Evolutionary conservation across 2,888 invertebrate genomes (phyloP), one percentile per base, ranked within the genome.

Genomic region (Brenthis daphne): DNA sequence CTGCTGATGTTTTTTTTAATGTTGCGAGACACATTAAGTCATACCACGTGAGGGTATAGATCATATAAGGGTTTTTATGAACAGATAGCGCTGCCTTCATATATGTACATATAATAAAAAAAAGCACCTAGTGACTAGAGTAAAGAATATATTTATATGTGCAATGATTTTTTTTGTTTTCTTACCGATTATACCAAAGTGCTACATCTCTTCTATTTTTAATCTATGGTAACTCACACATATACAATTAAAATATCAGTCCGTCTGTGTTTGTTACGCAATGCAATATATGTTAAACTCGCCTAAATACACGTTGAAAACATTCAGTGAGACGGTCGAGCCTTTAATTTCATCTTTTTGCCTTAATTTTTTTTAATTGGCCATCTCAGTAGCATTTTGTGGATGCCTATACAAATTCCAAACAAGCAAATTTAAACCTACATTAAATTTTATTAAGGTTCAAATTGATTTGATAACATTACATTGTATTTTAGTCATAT

Each of bases 261-360:
- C 69, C 64, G 73, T 72, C 68, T 71, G 76, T 75, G 77, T 80
- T 76, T 77, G 77, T 80, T 80, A 79, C 77, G 80, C 79, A 74
- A 82, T 83, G 75, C 79, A 68, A 82, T 81, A 78, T 78, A 85
- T 85, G 82, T 81, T 75, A 83, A 81, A 77, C 75, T 78, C 78
- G 79, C 74, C 80, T 81, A 82, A 83, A 85, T 83, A 85, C 85
- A 84, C 76, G 76, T 66, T 73, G 70, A 71, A 74, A 77, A 74
- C 75, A 81, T 77, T 74, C 74, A 67, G 65, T 67, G 68, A 61
- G 68, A 65, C 70, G 68, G 64, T 57, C 73, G 58, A 70, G 64
- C 68, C 55, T 72, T 75, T 74, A 69, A 73, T 72, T 74, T 73
- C 68, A 65, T 70, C 67, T 74, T 76, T 76, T 76, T 75, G 68